Evolutionary conservation across 2,113 vertebrate genomes (phyloP).

Genomic region (Stegostoma tigrinum): DNA sequence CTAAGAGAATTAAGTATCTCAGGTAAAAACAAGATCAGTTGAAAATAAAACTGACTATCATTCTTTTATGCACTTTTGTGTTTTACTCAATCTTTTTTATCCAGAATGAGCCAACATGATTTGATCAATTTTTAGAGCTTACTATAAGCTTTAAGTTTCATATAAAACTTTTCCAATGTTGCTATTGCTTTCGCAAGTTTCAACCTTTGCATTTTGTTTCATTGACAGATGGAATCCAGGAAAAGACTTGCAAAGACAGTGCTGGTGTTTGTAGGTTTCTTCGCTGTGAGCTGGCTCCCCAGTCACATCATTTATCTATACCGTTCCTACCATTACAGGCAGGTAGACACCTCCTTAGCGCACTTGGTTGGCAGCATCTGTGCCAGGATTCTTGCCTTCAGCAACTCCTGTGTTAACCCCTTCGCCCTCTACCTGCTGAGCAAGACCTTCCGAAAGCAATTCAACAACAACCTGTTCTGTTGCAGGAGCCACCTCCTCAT

Average conservation of each 20-base stretch:
- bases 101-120: neutral
- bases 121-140: neutral
- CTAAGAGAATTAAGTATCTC: neutral
- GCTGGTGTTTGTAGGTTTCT: constrained; percentile 87
- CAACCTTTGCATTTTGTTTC: constrained; percentile 34
- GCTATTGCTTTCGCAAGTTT: neutral
- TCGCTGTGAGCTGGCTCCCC: constrained; percentile 92
- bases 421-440: constrained; percentile 92
- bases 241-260: constrained; percentile 90
- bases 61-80: neutral
- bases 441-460: constrained; percentile 87
- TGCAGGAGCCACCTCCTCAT: constrained; percentile 55
- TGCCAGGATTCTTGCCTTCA: constrained; percentile 85
- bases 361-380: constrained; percentile 80
- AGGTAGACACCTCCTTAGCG: constrained; percentile 83
- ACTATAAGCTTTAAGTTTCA: neutral
- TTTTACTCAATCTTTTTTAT: neutral
- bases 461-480: constrained; percentile 83
- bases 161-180: neutral
- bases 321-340: constrained; percentile 85
- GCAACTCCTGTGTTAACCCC: constrained; percentile 91
- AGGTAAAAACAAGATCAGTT: neutral
- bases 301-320: constrained; percentile 88
- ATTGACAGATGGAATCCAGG: constrained; percentile 79
- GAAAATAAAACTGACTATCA: neutral